Base-by-base conservation (phyloP, 2,113 vertebrate species). In the Scolopax mira region DNA sequence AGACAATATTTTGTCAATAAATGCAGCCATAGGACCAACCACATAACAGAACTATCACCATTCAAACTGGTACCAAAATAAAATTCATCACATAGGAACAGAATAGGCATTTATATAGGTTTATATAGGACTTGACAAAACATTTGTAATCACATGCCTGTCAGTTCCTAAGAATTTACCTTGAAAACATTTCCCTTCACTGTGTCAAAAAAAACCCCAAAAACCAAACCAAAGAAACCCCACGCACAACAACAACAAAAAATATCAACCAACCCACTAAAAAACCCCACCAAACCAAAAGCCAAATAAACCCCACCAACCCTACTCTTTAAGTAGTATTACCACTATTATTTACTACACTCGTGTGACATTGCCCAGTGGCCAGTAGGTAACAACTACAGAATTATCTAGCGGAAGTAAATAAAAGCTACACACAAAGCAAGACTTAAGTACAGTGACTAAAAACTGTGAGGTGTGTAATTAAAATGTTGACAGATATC, bases 1-100 rank as follows among this genome's bases (percentile, higher is more conserved):
- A 64, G 16, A 5, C 84, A 77, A 12, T 62, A 73, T 91, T 89
- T 92, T 44, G 67, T 93, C 89, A 95, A 87, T 49, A 97, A 95
- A 96, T 57, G 18, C 39, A 67, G 30, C 60, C 77, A 42, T 3
- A 7, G 23, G 61, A 67, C 79, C 74, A 94, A 78, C 57, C 37
- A 27, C 61, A 27, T 42, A 48, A 48, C 49, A 77, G 54, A 69
- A 58, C 18, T 69, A 7, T 51, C 55, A 23, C 51, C 46, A 14
- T 67, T 58, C 69, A 70, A 41, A 60, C 22, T 28, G 44, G 33
- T 54, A 46, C 44, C 79, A 48, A 90, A 77, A 69, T 13, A 42
- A 84, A 95, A 35, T 31, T 54, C 65, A 42, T 67, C 79, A 81
- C 87, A 65, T 78, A 62, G 92, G 70, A 97, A 75, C 79, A 64